Evolutionary conservation across 2,888 invertebrate genomes (phyloP).

Genomic region (Amphimallon solstitiale): DNA sequence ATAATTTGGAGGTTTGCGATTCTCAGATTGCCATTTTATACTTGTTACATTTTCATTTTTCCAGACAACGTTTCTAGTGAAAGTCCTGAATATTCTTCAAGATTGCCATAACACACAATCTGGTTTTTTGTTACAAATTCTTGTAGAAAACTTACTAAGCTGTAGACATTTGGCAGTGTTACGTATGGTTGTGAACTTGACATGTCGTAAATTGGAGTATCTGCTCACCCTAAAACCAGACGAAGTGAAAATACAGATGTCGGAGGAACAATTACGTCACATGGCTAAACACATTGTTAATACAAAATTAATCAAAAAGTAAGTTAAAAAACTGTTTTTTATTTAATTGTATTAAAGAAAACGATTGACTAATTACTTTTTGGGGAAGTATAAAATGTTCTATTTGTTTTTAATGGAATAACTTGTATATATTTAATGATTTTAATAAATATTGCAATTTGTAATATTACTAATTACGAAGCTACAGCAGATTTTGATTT

Average conservation of each 20-base stretch:
- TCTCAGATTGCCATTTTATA: conserved; percentile 48
- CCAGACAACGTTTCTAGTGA: conserved; percentile 75
- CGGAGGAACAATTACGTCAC: conserved; percentile 75
- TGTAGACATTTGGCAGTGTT: conserved; percentile 75
- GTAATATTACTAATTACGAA: too few species aligned
- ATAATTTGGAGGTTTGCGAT: conserved; percentile 62
- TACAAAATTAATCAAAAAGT: conserved; percentile 71
- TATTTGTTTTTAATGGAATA: too few species aligned
- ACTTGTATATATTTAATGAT: too few species aligned
- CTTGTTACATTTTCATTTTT: conserved; percentile 44
- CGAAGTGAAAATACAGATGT: conserved; percentile 71
- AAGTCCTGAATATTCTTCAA: conserved; percentile 75
- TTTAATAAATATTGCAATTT: too few species aligned
- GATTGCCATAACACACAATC: conserved; percentile 77
- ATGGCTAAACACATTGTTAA: conserved; percentile 71
- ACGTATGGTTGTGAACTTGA: conserved; percentile 77
- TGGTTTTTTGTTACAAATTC: conserved; percentile 73
- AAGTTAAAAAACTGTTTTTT: conserved; percentile 50
- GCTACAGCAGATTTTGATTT: too few species aligned
- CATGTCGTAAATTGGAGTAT: conserved; percentile 74
- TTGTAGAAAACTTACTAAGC: conserved; percentile 73
- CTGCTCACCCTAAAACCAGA: conserved; percentile 72
- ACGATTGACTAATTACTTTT: too few species aligned
- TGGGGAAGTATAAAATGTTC: too few species aligned
- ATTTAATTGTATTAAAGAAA: too few species aligned